Conservation (phyloP, 2,113 vertebrate species). For the Dromaius novaehollandiae region DNA sequence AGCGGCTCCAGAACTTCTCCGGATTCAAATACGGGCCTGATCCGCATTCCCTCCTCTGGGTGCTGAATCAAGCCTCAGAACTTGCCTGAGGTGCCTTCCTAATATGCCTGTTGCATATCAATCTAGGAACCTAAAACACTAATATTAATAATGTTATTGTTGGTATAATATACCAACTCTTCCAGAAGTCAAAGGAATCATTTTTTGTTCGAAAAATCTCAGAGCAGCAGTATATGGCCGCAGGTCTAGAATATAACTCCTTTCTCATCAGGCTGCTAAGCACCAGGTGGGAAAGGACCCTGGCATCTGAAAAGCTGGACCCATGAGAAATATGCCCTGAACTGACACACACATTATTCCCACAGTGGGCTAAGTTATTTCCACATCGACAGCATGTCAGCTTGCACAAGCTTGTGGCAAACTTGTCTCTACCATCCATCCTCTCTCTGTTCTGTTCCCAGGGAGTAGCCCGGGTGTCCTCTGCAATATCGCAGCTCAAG, state of each 20-base stretch:
- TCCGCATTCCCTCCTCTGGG: neutral
- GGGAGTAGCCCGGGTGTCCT: neutral
- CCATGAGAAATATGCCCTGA: neutral
- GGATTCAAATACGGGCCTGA: accelerated
- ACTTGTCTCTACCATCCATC: neutral
- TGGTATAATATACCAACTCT: neutral
- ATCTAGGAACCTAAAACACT: neutral
- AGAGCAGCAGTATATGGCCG: accelerated
- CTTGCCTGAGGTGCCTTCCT: neutral
- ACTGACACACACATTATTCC: neutral
- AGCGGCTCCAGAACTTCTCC: neutral
- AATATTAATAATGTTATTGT: too few species aligned
- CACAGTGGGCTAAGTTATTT: neutral
- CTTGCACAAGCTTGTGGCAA: neutral
- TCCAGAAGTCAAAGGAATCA: neutral
- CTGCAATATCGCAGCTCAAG: accelerated
- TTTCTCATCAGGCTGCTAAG: neutral
- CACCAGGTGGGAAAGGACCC: neutral
- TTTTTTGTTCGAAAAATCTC: neutral
- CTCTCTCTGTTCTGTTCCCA: neutral
- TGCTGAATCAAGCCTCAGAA: neutral
- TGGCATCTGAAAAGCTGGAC: neutral
- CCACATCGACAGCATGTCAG: neutral
- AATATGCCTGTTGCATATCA: neutral
- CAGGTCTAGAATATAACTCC: neutral